Conservation (phyloP, 2,888 invertebrate genomes). For the Trachelus stipa region DNA sequence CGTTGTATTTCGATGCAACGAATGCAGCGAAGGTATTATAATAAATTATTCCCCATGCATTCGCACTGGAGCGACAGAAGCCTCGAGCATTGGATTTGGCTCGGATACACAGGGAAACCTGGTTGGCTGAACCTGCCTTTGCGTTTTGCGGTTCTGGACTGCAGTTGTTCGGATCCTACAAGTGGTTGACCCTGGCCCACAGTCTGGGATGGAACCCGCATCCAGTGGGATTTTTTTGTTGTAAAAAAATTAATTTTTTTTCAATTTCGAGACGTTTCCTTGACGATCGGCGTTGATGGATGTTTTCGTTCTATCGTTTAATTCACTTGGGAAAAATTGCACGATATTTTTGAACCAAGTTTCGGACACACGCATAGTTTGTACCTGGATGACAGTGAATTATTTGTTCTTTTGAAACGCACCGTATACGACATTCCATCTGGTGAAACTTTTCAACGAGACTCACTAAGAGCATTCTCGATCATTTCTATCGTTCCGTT, state of each 20-base stretch:
- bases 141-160: slow-evolving; percentile 33
- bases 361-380: background rate
- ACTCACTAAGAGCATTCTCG: background rate
- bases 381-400: background rate
- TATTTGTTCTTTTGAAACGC: background rate
- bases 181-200: slow-evolving; percentile 61
- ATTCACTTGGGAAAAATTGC: background rate
- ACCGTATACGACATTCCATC: background rate
- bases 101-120: background rate
- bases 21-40: background rate
- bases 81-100: background rate
- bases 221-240: background rate
- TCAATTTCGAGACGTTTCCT: background rate
- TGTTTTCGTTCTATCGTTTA: background rate
- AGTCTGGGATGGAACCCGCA: slow-evolving; percentile 42
- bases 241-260: background rate
- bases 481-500: background rate
- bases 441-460: background rate
- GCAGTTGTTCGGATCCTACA: slow-evolving; percentile 55
- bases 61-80: background rate
- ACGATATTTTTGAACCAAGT: background rate
- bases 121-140: slow-evolving; percentile 11
- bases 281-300: background rate
- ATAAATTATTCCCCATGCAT: background rate
- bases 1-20: background rate